Conservation (phyloP, 2,113 vertebrate genomes). For the Acanthisitta chloris region DNA sequence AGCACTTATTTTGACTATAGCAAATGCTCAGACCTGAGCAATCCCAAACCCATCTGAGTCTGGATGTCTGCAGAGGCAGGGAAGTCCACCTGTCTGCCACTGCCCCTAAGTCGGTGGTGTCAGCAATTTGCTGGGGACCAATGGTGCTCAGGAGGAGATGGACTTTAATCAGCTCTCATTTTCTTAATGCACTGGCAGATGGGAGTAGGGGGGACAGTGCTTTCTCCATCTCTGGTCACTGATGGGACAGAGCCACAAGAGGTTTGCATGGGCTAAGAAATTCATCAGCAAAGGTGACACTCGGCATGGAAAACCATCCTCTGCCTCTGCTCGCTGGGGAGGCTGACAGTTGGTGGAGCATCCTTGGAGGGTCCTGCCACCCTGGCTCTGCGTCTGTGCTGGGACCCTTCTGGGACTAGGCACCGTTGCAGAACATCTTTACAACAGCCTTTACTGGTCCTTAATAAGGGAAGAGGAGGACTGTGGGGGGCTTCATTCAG, state of each 20-base stretch:
- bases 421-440: fast-evolving
- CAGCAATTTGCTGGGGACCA: background rate
- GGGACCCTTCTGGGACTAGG: background rate
- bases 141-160: background rate
- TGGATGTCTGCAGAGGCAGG: background rate
- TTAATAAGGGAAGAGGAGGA: background rate
- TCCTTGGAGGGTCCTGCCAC: background rate
- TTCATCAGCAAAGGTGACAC: fast-evolving
- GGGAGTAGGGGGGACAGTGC: background rate
- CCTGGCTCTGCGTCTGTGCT: background rate
- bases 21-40: background rate
- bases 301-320: background rate
- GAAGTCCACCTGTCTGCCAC: background rate
- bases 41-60: background rate
- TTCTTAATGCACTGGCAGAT: background rate
- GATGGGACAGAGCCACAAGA: background rate
- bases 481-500: background rate
- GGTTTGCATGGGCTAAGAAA: background rate
- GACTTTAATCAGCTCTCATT: constrained; percentile 52
- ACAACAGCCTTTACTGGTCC: background rate
- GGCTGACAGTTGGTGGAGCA: fast-evolving
- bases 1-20: background rate
- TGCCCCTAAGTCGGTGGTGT: background rate
- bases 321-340: fast-evolving
- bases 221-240: fast-evolving